Evolutionary conservation across 1,140 invertebrate species (phyloP).

Genomic region (Sesamia nonagrioides): DNA sequence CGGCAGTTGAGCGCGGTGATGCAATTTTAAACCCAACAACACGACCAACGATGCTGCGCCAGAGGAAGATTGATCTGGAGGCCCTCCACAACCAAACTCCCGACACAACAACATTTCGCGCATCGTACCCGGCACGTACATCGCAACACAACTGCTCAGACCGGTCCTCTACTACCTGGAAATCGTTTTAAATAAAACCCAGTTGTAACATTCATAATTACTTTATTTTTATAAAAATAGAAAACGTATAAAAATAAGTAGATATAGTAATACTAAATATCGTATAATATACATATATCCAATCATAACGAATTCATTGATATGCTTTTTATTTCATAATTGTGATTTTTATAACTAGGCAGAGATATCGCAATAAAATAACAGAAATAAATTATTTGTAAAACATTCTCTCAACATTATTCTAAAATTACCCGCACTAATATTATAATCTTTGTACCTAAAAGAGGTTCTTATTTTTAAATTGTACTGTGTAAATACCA

Average conservation of each 20-base stretch:
- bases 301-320: conserved; percentile 32
- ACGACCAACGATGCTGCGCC: no score
- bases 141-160: no score
- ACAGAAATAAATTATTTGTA: conserved; percentile 10
- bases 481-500: neutral
- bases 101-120: no score
- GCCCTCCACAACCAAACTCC: no score
- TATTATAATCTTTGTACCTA: neutral
- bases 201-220: neutral
- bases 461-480: neutral
- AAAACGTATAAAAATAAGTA: conserved; percentile 23
- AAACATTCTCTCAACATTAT: neutral
- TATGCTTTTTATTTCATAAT: neutral
- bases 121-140: no score
- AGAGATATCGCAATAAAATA: neutral
- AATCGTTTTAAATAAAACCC: neutral
- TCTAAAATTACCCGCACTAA: neutral
- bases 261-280: conserved; percentile 6
- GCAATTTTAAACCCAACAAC: no score
- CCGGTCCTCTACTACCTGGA: neutral
- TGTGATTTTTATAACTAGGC: conserved; percentile 3
- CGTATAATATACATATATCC: conserved; percentile 6
- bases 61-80: no score
- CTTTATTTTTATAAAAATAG: conserved; percentile 36
- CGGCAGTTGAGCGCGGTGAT: no score